Base-by-base conservation (phyloP, 2,113 vertebrate species). In the Osmerus eperlanus region DNA sequence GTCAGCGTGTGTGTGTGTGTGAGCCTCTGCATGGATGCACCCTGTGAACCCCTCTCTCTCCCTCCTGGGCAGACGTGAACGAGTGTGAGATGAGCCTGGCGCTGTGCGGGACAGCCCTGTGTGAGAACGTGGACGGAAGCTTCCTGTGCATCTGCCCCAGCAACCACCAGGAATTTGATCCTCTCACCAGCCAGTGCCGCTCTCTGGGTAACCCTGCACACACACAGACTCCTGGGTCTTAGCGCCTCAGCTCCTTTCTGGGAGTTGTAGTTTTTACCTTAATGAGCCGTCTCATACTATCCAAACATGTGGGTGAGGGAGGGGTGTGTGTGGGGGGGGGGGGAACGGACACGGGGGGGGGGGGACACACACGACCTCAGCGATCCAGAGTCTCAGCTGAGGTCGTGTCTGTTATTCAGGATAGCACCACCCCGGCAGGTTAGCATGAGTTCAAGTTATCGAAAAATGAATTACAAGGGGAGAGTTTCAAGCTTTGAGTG, bases 101-200 rank as follows among this genome's bases (percentile, higher is more conserved):
- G 71, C 81, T 89, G 79, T 93, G 92, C 65, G 89, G 91, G 55
- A 85, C 89, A 81, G 89, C 88, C 78, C 87, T 89, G 79, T 93
- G 92, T 89, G 92, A 93, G 91, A 93, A 93, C 71, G 72, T 84
- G 32, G 92, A 93, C 32, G 92, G 92, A 68, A 93, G 88, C 89
- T 93, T 93, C 89, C 91, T 93, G 87, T 93, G 92, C 87, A 90
- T 92, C 87, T 93, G 92, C 88, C 66, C 89, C 90, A 90, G 75
- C 83, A 91, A 92, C 84, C 88, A 91, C 85, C 87, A 93, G 88
- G 91, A 93, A 85, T 93, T 93, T 85, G 91, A 93, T 88, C 90
- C 92, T 76, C 54, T 67, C 80, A 90, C 86, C 82, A 90, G 75
- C 84, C 90, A 87, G 78, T 93, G 92, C 66, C 88, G 77, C 78